phyloP scores from a whole-genome alignment of 2,797 vertebrate species.

The Ceryle rudis region DNA sequence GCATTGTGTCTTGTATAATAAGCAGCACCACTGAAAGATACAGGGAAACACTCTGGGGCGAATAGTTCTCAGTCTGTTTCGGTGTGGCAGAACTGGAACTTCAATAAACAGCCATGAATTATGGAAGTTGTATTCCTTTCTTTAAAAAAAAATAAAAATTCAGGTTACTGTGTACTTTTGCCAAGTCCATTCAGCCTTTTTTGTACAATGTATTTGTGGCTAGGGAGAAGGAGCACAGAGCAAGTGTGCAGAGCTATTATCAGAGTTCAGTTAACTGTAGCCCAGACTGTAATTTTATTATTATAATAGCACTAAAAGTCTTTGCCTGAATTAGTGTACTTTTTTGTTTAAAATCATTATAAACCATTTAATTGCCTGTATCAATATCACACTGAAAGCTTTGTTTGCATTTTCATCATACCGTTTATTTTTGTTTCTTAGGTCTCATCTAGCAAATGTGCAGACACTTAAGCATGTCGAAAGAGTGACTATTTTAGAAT shows the following conservation, averaged over 20 bases:
- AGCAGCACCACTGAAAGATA: background rate
- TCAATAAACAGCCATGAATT: background rate
- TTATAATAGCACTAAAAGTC: background rate
- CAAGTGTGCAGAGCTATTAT: background rate
- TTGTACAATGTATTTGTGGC: background rate
- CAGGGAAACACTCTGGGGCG: background rate
- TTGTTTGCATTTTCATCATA: background rate
- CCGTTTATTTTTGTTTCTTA: background rate
- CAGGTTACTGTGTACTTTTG: background rate
- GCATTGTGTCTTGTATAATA: background rate
- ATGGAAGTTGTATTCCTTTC: background rate
- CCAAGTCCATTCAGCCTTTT: background rate
- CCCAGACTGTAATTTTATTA: background rate
- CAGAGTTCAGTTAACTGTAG: background rate
- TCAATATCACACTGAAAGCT: background rate
- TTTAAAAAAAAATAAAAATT: background rate
- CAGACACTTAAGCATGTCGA: background rate
- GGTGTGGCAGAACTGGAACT: background rate
- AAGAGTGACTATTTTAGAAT: background rate
- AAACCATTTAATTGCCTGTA: background rate
- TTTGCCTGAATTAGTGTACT: background rate
- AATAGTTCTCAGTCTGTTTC: background rate
- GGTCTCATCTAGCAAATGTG: background rate
- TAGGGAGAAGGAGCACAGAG: background rate
- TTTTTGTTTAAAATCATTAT: background rate